Evolutionary conservation across 2,888 invertebrate genomes (phyloP).

Genomic region (Mythimna loreyi): DNA sequence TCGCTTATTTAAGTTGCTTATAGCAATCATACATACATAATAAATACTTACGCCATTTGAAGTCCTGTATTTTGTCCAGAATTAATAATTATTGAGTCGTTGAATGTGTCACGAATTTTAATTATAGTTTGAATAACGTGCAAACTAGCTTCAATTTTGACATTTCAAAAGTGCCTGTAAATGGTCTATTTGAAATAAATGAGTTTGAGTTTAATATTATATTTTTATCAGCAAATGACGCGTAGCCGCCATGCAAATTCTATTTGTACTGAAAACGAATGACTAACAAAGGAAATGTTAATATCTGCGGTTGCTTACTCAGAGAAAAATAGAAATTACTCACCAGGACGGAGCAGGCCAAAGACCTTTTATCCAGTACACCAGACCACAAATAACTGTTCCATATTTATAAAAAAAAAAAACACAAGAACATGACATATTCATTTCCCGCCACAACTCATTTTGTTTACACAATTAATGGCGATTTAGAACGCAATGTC

Average conservation of each 20-base stretch:
- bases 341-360: constrained; percentile 29
- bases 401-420: constrained; percentile 22
- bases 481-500: constrained; percentile 56
- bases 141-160: no score
- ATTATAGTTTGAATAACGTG: no score
- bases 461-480: constrained; percentile 52
- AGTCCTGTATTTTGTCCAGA: background rate
- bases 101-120: background rate
- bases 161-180: no score
- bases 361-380: constrained; percentile 34
- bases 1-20: no score
- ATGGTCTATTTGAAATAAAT: no score
- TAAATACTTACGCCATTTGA: no score
- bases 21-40: no score
- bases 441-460: constrained; percentile 29
- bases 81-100: background rate
- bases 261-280: background rate
- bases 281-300: constrained; percentile 1
- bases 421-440: background rate
- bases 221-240: constrained; percentile 17
- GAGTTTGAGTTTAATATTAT: no score
- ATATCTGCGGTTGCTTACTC: constrained; percentile 16
- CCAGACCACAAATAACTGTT: constrained; percentile 29
- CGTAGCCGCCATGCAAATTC: background rate
- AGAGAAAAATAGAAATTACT: constrained; percentile 24